Evolutionary conservation across 2,113 vertebrate species (phyloP), one percentile per base, ranked within the genome.

Genomic region (Pterophyllum scalare): DNA sequence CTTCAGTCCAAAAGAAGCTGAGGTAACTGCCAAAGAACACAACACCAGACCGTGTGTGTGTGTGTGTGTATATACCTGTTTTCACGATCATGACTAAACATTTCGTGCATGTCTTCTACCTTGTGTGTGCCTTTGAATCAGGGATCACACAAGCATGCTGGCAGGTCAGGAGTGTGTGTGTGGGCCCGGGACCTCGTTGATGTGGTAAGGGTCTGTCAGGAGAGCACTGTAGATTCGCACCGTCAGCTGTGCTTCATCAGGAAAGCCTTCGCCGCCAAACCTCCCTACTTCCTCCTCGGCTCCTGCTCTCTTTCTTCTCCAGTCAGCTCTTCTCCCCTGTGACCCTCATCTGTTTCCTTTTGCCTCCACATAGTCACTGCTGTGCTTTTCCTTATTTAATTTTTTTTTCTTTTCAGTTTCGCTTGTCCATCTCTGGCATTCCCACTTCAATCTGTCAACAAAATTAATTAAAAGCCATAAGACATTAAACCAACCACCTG

Each of bases 211-310:
- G 87, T 72, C 70, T 89, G 83, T 90, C 90, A 92, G 85, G 81
- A 91, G 81, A 88, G 67, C 26, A 38, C 89, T 90, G 91, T 59
- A 89, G 87, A 84, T 91, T 90, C 20, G 90, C 80, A 57, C 80
- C 57, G 78, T 94, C 91, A 94, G 91, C 89, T 91, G 85, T 75
- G 87, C 80, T 81, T 89, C 88, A 93, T 93, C 91, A 89, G 87
- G 86, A 86, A 91, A 92, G 82, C 61, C 83, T 89, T 89, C 70
- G 40, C 81, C 58, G 24, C 89, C 86, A 90, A 84, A 90, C 80
- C 85, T 84, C 75, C 56, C 59, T 7, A 81, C 80, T 70, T 84
- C 82, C 86, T 87, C 78, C 84, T 31, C 33, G 1, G 54, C 67
- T 77, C 24, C 43, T 1, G 10, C 52, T 33, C 81, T 59, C 22